phyloP scores from a whole-genome alignment of 2,888 invertebrate genomes.

The Drosophila nigricruria region DNA sequence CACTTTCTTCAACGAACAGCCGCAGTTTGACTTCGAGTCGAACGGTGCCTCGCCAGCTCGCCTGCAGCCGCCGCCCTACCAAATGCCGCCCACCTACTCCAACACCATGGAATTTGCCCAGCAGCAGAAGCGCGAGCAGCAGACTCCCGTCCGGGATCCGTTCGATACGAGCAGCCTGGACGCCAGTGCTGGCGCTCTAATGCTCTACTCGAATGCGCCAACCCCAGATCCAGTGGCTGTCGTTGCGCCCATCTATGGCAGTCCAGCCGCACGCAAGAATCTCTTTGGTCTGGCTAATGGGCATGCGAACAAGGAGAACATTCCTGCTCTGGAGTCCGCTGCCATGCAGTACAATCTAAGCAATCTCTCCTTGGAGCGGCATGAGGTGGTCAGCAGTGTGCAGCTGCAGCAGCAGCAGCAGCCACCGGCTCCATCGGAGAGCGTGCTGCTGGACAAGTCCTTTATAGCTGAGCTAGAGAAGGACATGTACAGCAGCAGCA shows the following conservation, averaged over 20 bases:
- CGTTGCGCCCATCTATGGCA: constrained; percentile 46
- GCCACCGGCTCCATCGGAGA: constrained; percentile 67
- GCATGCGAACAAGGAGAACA: constrained; percentile 80
- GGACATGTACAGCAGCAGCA: constrained; percentile 85
- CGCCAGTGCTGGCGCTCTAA: constrained; percentile 33
- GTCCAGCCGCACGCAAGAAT: constrained; percentile 76
- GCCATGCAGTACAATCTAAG: constrained; percentile 80
- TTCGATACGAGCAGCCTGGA: constrained; percentile 87
- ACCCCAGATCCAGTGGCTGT: constrained; percentile 11
- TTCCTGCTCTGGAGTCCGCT: constrained; percentile 71
- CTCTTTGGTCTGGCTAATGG: constrained; percentile 60
- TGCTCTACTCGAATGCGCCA: constrained; percentile 75
- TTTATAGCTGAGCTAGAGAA: constrained; percentile 89
- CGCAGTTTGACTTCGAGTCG: constrained; percentile 66
- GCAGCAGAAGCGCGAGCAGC: constrained; percentile 46
- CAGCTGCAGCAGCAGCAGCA: constrained; percentile 19
- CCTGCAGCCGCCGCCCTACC: constrained; percentile 86
- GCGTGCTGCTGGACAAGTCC: constrained; percentile 86
- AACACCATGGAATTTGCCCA: constrained; percentile 85
- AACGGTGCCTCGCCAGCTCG: constrained; percentile 65
- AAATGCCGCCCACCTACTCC: constrained; percentile 87
- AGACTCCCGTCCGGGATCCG: constrained; percentile 86
- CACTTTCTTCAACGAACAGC: constrained; percentile 65
- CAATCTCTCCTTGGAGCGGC: constrained; percentile 77
- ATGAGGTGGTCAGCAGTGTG: constrained; percentile 18